Conservation (phyloP, 30 jellyfish, hydroid and myxozoan species). For the Rhopilema esculentum region DNA sequence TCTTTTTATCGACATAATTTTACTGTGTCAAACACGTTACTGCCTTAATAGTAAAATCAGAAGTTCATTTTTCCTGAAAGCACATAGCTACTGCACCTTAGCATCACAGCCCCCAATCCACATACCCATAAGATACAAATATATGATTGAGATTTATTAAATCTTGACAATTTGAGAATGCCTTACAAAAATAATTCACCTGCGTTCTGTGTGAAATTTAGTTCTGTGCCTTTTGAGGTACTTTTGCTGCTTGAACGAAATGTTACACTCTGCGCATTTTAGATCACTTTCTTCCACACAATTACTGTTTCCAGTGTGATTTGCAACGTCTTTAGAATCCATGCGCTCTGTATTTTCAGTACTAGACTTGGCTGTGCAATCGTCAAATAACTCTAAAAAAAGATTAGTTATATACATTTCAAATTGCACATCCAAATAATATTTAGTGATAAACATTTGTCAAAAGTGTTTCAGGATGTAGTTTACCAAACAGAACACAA, state of each 20-base stretch:
- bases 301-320: constrained; percentile 9
- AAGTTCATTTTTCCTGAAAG: too few species aligned
- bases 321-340: constrained; percentile 31
- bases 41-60: too few species aligned
- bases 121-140: too few species aligned
- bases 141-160: too few species aligned
- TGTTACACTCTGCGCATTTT: constrained; percentile 23
- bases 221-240: constrained; percentile 26
- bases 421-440: neutral
- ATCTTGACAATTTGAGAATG: neutral
- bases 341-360: constrained; percentile 11
- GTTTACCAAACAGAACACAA: too few species aligned
- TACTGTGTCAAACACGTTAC: too few species aligned
- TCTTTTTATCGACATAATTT: too few species aligned
- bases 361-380: constrained; percentile 20
- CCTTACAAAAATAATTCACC: neutral
- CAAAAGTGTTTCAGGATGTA: too few species aligned
- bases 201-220: constrained; percentile 28
- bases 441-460: neutral
- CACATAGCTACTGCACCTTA: too few species aligned
- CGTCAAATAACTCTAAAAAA: neutral
- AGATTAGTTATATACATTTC: neutral
- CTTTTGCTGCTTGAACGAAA: constrained; percentile 1
- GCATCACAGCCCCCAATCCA: too few species aligned
- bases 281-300: neutral